phyloP scores from a whole-genome alignment of 1,140 invertebrate species.

The Atta colombica region DNA sequence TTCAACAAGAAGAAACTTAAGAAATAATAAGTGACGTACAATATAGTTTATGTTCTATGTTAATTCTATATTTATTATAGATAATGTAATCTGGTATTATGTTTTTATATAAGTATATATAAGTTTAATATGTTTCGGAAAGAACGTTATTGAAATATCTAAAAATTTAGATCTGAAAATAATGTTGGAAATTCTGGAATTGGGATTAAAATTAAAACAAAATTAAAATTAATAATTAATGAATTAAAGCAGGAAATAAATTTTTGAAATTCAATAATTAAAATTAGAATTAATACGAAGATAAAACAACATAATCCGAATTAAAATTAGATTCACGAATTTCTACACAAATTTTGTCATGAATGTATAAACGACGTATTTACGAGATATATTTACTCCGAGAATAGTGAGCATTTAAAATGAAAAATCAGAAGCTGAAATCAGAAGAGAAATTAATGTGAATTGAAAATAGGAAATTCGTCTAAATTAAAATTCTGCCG shows the following conservation, averaged over 20 bases:
- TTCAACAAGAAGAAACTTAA: background rate
- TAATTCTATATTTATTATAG: too few relatives aligned
- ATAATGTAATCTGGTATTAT: too few relatives aligned
- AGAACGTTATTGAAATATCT: too few relatives aligned
- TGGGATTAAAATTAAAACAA: background rate
- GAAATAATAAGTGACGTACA: too few relatives aligned
- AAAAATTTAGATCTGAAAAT: too few relatives aligned
- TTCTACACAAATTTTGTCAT: background rate
- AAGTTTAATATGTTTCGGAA: too few relatives aligned
- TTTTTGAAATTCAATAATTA: background rate
- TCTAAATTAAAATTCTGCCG: background rate
- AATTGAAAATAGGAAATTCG: background rate
- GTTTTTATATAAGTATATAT: too few relatives aligned
- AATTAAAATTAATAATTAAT: background rate
- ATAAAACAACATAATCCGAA: background rate
- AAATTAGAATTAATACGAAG: background rate
- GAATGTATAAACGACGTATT: background rate
- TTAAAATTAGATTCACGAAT: background rate
- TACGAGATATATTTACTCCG: background rate
- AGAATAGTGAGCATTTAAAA: background rate
- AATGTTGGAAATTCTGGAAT: background rate
- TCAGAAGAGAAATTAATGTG: background rate
- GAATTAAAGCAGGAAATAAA: background rate
- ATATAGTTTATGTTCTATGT: too few relatives aligned
- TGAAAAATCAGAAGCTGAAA: background rate